Conservation (phyloP, 2,797 vertebrate species). For the Corythornis leucogaster region DNA sequence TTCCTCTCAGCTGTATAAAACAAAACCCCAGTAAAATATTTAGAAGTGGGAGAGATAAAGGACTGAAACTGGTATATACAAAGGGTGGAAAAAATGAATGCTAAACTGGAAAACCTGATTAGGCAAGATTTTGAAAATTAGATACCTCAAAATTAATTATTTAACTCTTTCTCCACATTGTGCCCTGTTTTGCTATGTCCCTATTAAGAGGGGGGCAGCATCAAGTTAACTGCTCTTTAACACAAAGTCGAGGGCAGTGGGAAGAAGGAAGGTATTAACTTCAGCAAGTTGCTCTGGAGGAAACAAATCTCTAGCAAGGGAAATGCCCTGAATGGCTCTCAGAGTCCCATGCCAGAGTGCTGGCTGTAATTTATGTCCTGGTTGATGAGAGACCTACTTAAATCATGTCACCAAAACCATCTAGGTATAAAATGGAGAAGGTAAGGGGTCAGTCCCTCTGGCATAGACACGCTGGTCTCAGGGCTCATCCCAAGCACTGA, state of each 20-base stretch:
- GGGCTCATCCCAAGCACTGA: background rate
- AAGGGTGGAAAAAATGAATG: conserved; percentile 17
- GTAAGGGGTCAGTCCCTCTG: background rate
- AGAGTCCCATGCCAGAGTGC: background rate
- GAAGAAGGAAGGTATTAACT: conserved; percentile 57
- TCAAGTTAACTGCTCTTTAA: conserved; percentile 36
- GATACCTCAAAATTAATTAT: conserved; percentile 23
- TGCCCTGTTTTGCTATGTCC: background rate
- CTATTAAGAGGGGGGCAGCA: conserved; percentile 22
- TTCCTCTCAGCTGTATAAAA: conserved; percentile 58
- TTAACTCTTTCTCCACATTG: conserved; percentile 14
- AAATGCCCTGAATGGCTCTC: conserved; percentile 50
- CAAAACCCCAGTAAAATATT: conserved; percentile 61
- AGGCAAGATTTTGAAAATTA: conserved; percentile 49
- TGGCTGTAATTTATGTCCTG: conserved; percentile 24
- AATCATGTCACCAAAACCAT: conserved; percentile 27
- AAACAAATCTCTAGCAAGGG: conserved; percentile 60
- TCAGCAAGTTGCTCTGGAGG: conserved; percentile 1
- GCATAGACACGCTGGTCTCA: accelerated
- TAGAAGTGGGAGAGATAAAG: conserved; percentile 61
- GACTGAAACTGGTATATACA: conserved; percentile 36
- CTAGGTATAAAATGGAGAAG: conserved; percentile 4
- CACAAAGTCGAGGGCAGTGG: background rate
- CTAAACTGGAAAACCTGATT: background rate
- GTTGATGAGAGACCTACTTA: conserved; percentile 8